Evolutionary conservation across 2,113 vertebrate species (phyloP).

Genomic region (Tretioscincus oriximinensis): DNA sequence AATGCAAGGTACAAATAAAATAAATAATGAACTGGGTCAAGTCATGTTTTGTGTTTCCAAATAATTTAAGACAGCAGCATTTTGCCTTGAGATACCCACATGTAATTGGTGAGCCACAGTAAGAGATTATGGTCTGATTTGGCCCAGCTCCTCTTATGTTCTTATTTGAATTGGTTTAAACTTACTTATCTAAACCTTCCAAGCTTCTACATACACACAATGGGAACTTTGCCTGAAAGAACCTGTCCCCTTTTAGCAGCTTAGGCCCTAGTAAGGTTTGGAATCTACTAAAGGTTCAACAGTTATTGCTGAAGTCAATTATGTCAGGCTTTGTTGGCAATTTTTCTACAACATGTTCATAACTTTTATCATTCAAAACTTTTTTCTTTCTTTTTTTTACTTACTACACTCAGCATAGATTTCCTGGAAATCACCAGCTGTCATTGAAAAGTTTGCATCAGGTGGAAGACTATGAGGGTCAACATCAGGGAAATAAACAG

Average conservation of each 20-base stretch:
- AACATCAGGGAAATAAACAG: conserved; percentile 91
- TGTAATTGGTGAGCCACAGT: too few species aligned
- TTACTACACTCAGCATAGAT: conserved; percentile 91
- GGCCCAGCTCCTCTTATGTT: too few species aligned
- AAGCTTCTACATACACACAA: neutral
- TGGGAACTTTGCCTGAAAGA: neutral
- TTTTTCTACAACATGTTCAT: neutral
- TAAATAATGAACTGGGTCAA: neutral
- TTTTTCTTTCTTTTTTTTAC: conserved; percentile 51
- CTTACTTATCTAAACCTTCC: neutral
- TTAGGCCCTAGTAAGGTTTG: too few species aligned
- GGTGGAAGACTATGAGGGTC: conserved; percentile 91
- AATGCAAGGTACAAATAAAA: too few species aligned
- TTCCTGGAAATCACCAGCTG: conserved; percentile 96
- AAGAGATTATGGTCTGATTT: too few species aligned
- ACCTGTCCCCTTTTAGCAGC: too few species aligned
- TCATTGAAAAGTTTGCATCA: conserved; percentile 95
- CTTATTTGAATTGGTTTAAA: too few species aligned
- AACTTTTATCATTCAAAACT: neutral
- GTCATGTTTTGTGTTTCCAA: neutral
- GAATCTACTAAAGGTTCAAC: too few species aligned
- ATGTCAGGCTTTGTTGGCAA: neutral
- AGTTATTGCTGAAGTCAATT: too few species aligned
- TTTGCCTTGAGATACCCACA: neutral
- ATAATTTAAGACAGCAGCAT: neutral